Conservation (phyloP, 1,140 invertebrate species). For the Trichonephila inaurata region DNA sequence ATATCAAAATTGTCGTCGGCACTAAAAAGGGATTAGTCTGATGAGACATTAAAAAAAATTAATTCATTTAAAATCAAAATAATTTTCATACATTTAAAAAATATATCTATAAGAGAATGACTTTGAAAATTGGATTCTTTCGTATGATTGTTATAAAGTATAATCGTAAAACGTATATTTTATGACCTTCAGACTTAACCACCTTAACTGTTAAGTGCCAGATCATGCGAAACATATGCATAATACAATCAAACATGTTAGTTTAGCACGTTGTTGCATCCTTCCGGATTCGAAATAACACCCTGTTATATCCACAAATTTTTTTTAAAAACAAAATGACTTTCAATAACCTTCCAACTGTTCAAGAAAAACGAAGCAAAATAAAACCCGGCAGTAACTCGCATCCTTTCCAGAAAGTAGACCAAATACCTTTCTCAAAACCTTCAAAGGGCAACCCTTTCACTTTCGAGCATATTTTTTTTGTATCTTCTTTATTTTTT, state of each 20-base stretch:
- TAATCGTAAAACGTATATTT: neutral
- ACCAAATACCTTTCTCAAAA: constrained; percentile 44
- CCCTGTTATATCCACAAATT: neutral
- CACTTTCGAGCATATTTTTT: neutral
- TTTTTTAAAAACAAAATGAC: neutral
- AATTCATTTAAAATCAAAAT: no score
- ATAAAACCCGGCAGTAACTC: constrained; percentile 36
- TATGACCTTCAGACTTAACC: neutral
- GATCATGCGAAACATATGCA: no score
- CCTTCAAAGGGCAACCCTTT: constrained; percentile 58
- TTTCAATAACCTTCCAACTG: constrained; percentile 10
- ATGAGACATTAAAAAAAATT: no score
- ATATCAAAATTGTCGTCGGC: no score
- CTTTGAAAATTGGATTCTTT: no score
- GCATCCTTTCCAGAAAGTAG: constrained; percentile 52
- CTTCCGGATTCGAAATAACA: neutral
- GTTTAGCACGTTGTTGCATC: neutral
- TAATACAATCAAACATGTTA: neutral
- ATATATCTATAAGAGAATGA: no score
- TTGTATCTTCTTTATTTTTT: neutral
- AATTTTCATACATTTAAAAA: no score
- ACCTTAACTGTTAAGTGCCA: no score
- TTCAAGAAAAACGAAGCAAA: constrained; percentile 41
- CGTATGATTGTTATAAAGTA: no score
- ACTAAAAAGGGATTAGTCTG: no score